These are phyloP conservation scores for Siniperca undulata DNA, from an alignment of 2,797 vertebrate genomes.

Conservation along the genomic window DNA sequence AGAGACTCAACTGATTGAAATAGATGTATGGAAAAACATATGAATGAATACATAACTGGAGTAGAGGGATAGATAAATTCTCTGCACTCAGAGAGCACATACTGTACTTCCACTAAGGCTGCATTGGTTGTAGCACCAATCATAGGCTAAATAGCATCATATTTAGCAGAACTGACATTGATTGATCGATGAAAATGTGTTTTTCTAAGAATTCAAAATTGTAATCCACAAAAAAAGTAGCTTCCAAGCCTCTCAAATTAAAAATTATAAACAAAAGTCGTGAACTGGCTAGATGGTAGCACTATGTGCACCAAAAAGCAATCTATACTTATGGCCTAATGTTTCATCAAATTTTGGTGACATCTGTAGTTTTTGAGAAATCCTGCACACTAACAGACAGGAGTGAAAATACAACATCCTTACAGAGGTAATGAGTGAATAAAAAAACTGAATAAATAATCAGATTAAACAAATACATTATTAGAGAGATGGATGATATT, in stretches of 20 bases:
- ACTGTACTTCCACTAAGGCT: neutral
- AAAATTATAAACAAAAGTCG: neutral
- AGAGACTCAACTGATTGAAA: neutral
- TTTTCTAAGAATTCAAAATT: neutral
- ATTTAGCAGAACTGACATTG: neutral
- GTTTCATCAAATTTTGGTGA: neutral
- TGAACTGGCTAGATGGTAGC: neutral
- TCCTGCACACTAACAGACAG: neutral
- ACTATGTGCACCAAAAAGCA: neutral
- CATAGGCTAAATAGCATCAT: neutral
- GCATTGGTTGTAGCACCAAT: neutral
- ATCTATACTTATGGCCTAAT: neutral
- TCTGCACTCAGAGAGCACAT: neutral
- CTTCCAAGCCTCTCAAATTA: neutral
- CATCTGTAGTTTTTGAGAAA: neutral
- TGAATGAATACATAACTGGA: neutral
- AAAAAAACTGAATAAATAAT: neutral
- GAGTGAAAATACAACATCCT: neutral
- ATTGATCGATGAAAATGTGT: neutral
- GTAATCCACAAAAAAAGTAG: neutral
- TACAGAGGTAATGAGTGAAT: neutral
- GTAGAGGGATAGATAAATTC: neutral
- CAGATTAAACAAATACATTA: neutral
- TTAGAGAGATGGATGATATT: neutral
- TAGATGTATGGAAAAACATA: neutral